Evolutionary conservation across 1,140 invertebrate genomes (phyloP), one percentile per base, ranked within the genome.

Genomic region (Bombus waltoni): DNA sequence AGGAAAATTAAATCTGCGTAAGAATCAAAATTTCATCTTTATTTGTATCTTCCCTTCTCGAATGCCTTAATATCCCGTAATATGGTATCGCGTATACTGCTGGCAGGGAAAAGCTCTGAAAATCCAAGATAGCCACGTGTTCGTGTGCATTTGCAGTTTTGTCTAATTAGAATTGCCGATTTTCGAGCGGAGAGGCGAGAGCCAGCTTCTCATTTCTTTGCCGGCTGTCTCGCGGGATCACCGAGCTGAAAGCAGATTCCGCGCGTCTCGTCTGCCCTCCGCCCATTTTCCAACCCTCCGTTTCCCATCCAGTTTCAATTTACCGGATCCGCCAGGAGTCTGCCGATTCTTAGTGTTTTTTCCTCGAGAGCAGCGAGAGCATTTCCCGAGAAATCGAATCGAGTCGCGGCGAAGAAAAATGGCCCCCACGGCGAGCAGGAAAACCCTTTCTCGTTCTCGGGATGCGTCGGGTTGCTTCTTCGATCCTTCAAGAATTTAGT

Each of bases 221-320:
- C 15, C 47, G 3, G 22, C 70, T 78, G 75, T 85, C 71, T 70
- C 42, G 70, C 32, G 68, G 42, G 65, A 86, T 74, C 70, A 47
- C n/a, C 47, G 53, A 22, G 65, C 73, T 32, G 44, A 88, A 68
- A 86, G 38, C 79, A 86, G 83, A 76, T 88, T 68, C 77, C 53
- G 2, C 38, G 32, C 70, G 18, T 57, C 62, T 78, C 76, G 28
- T 28, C 10, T 9, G 53, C 84, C n/a, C 62, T 71, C 81, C 72
- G 42, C 28, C 72, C 72, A 74, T 74, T 47, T n/a, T 28, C 25
- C 9, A 1, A 66, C 80, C 70, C 71, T 68, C 66, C 44, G 71
- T 84, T 81, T 74, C 62, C 74, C 76, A 90, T 85, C 88, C 85
- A 88, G 86, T 90, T 90, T 90, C 89, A 90, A 90, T 90, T 90